Percentiles rank a stretch among this genome's conserved stretches.
Conservation (phyloP, 2,113 vertebrate species). For the Amblyornis subalaris region DNA sequence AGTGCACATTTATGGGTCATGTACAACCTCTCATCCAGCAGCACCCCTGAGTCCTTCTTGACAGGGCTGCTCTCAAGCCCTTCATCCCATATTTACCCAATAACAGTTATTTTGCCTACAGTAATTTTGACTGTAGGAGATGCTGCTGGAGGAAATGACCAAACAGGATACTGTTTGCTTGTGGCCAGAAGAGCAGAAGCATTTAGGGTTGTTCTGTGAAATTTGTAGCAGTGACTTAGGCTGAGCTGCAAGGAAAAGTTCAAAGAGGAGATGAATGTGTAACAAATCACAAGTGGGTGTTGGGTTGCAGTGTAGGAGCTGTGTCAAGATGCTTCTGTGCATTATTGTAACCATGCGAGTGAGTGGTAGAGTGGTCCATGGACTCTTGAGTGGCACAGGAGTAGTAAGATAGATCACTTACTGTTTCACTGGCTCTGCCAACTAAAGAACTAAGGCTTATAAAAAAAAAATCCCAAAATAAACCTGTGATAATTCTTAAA, state of each 20-base stretch:
- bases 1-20: accelerated
- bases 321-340: background rate
- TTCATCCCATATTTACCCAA: accelerated
- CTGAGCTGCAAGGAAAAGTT: background rate
- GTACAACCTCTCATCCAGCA: background rate
- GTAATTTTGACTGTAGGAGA: background rate
- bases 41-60: background rate
- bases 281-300: too few relatives aligned
- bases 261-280: accelerated
- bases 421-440: background rate
- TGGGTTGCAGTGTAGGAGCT: background rate
- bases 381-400: background rate
- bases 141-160: background rate
- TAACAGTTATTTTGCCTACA: background rate
- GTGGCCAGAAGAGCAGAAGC: background rate
- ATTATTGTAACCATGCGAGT: accelerated
- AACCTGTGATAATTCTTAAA: background rate
- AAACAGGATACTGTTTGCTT: background rate
- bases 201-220: background rate
- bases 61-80: background rate
- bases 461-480: background rate
- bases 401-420: too few relatives aligned
- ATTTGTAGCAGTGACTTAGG: background rate
- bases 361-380: background rate
- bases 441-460: background rate